phyloP scores from a whole-genome alignment of 2,797 vertebrate species.

The Bucorvus abyssinicus region DNA sequence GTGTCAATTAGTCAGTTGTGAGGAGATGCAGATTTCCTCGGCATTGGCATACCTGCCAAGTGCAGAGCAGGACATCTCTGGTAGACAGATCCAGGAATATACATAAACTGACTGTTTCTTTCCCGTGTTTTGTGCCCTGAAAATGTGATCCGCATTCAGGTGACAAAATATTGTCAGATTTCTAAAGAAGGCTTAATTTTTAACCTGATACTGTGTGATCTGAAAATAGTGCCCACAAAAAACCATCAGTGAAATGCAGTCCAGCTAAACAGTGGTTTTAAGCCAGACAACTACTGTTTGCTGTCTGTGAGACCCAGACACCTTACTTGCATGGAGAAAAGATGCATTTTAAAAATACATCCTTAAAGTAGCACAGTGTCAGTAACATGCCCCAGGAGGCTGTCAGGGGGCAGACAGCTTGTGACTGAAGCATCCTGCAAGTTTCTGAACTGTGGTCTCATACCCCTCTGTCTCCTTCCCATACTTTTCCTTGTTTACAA shows the following conservation, averaged over 20 bases:
- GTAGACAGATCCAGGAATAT: neutral
- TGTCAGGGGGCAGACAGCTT: neutral
- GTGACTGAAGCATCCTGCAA: neutral
- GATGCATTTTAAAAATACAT: neutral
- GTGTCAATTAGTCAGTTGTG: neutral
- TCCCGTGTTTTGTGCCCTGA: neutral
- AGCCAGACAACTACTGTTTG: neutral
- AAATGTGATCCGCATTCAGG: neutral
- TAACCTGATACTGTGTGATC: neutral
- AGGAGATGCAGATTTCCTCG: neutral
- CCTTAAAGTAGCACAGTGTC: neutral
- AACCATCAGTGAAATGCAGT: neutral
- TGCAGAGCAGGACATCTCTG: neutral
- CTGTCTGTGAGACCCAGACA: neutral
- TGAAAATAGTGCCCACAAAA: neutral
- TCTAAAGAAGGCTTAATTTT: neutral
- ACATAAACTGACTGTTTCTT: neutral
- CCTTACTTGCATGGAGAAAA: neutral
- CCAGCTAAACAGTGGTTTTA: neutral
- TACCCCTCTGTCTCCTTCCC: neutral
- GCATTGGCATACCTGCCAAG: neutral
- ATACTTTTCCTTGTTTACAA: neutral
- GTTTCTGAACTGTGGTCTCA: neutral
- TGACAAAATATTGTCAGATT: neutral
- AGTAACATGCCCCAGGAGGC: neutral